These are phyloP conservation scores for Molorchus minor DNA, from an alignment of 2,888 invertebrate species.

Conservation along the genomic window DNA sequence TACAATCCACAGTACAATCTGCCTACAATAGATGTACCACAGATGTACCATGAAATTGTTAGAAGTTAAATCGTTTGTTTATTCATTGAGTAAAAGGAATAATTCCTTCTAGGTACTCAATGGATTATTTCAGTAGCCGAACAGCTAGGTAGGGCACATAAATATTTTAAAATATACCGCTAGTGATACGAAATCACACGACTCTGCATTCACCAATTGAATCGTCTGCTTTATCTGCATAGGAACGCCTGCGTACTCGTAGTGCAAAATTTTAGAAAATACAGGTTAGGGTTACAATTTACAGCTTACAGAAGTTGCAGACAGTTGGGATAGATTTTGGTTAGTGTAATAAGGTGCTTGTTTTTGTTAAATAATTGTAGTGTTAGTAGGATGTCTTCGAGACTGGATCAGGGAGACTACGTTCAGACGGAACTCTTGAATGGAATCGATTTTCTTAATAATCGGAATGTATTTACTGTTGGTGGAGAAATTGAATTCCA, in stretches of 20 bases:
- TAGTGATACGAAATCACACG: too few species aligned
- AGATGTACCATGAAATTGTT: too few species aligned
- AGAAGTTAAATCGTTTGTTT: too few species aligned
- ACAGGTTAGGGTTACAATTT: slow-evolving; percentile 12
- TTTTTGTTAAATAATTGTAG: slow-evolving; percentile 7
- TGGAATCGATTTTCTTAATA: slow-evolving; percentile 18
- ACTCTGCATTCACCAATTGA: background rate
- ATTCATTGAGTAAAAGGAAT: too few species aligned
- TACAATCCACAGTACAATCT: too few species aligned
- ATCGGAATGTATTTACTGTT: background rate
- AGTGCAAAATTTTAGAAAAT: background rate
- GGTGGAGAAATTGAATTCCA: slow-evolving; percentile 10
- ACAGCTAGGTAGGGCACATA: too few species aligned
- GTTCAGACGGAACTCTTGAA: slow-evolving; percentile 37
- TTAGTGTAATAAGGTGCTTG: background rate
- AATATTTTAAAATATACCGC: too few species aligned
- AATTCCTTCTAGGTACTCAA: too few species aligned
- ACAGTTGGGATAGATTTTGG: slow-evolving; percentile 2
- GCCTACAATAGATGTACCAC: too few species aligned
- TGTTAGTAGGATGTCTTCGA: slow-evolving; percentile 19
- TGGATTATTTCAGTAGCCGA: too few species aligned
- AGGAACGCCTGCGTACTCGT: slow-evolving; percentile 5
- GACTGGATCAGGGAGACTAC: slow-evolving; percentile 35
- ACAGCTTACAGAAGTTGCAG: background rate
- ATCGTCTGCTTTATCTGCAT: slow-evolving; percentile 10